Evolutionary conservation across 2,113 vertebrate genomes (phyloP).

Genomic region (Brienomyrus longianalis): DNA sequence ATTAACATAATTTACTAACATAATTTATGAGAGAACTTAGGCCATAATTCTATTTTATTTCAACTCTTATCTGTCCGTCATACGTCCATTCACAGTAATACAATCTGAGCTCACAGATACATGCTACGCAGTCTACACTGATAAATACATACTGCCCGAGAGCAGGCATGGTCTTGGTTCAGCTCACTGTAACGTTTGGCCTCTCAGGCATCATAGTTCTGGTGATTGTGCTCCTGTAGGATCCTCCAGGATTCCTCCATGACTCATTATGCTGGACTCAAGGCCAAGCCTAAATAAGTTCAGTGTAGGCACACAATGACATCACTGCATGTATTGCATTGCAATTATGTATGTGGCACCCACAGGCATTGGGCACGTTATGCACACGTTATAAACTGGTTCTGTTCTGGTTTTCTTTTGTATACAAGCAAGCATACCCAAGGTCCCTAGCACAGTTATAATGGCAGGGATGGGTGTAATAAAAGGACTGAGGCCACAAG

Average conservation of each 20-base stretch:
- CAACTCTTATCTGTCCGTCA: background rate
- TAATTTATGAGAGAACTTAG: background rate
- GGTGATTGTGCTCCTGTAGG: background rate
- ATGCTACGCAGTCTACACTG: background rate
- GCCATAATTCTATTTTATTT: background rate
- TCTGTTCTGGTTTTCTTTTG: background rate
- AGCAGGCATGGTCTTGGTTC: background rate
- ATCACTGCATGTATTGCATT: background rate
- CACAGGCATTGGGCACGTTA: background rate
- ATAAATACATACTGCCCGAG: background rate
- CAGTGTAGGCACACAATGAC: background rate
- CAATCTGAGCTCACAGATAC: background rate
- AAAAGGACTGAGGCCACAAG: background rate
- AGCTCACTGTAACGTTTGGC: background rate
- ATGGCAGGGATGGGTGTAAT: background rate
- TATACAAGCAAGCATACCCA: background rate
- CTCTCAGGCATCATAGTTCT: background rate
- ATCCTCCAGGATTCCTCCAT: background rate
- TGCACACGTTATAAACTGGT: background rate
- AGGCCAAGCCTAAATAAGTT: background rate
- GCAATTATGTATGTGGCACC: background rate
- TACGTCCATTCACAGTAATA: background rate
- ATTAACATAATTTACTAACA: background rate
- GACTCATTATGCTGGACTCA: background rate
- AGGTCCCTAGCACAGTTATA: background rate